A percentile compares a stretch with the other conserved stretches of the same genome.
phyloP scores from a whole-genome alignment of 2,797 vertebrate genomes.

The Micropoecilia bifurca region DNA sequence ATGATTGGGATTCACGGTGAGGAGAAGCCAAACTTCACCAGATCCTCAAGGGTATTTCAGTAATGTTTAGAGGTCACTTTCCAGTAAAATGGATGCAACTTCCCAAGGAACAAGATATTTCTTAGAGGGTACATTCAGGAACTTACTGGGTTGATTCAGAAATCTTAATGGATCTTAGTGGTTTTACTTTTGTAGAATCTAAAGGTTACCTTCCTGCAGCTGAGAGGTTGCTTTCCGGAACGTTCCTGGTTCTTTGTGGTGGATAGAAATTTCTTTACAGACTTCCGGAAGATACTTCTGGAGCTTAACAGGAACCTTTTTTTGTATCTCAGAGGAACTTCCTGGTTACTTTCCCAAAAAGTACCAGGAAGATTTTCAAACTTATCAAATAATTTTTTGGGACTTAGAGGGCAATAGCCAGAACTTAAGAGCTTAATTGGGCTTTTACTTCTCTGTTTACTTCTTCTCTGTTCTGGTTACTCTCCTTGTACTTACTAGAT shows the following conservation, averaged over 20 bases:
- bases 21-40: slow-evolving; percentile 15
- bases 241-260: neutral
- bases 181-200: neutral
- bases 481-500: neutral
- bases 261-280: neutral
- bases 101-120: neutral
- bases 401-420: neutral
- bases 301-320: neutral
- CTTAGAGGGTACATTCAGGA: neutral
- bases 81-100: neutral
- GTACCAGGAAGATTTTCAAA: neutral
- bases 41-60: neutral
- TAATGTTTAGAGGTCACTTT: neutral
- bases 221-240: neutral
- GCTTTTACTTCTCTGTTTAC: neutral
- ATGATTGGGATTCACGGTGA: slow-evolving; percentile 97
- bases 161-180: neutral
- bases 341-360: neutral
- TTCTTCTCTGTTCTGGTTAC: neutral
- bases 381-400: neutral
- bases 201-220: neutral
- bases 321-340: neutral
- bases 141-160: neutral
- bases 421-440: neutral
- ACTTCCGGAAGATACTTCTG: neutral